Base-by-base conservation (phyloP, 2,888 invertebrate genomes). In the Microctonus hyperodae region DNA sequence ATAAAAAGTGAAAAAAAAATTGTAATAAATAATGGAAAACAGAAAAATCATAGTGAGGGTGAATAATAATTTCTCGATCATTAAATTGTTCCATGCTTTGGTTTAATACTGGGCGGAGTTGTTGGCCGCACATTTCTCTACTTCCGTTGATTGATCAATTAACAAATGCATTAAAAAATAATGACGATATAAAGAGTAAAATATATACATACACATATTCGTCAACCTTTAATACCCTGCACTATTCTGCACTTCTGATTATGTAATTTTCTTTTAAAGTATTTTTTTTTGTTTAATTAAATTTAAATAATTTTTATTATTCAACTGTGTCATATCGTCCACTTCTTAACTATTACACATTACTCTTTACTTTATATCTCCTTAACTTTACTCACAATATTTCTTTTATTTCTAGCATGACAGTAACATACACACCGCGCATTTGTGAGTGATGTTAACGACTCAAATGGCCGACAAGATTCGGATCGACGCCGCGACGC, bases 131-230 rank as follows among this genome's bases (percentile, higher is more conserved):
- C 33, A 61, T 61, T 28, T 67, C 64, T 69, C 68, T 69, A 76
- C 78, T 76, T 76, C 75, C 71, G 74, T 73, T 77, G 79, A 83
- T 81, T 80, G 81, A 79, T 79, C 80, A 79, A 82, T 82, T 82
- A 82, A 81, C 81, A 76, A 77, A 74, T 73, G 79, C 81, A 82
- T 82, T 83, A 82, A 80, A 82, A 83, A 82, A 82, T 83, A 83
- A 83, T 80, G 82, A 81, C 78, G 23, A 7, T 53, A 20, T 11
- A 37, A 13, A 58, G 10, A 22, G 25, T 3, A 11, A 25, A 25
- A 51, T 51, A 23, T 23, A 22, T 51, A 51, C 23, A 4, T 25
- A 51, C 11, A 2, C 22, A 0, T 5, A 7, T 20, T 44, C 7
- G 9, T 22, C 51, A 13, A 55, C 35, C 37, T 35, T 31, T 50